Conservation (phyloP, 1,140 invertebrate genomes). For the Apis florea region DNA sequence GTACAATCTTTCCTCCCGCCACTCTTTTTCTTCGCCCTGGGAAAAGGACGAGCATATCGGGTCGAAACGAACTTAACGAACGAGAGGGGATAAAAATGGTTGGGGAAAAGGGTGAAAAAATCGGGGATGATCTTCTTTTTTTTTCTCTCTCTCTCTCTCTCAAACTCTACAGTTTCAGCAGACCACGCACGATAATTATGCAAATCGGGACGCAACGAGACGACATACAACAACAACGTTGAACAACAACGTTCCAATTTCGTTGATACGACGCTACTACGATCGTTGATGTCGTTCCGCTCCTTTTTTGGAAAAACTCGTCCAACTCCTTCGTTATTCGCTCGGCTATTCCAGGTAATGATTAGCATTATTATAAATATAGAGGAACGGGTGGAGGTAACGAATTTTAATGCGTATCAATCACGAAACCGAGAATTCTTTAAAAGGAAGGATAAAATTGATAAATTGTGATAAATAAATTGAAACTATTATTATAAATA, state of each 20-base stretch:
- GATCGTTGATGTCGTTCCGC: not conserved
- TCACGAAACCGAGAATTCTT: not conserved
- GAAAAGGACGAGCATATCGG: slow-evolving; percentile 20
- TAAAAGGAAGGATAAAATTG: no score
- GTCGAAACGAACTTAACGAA: not conserved
- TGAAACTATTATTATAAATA: no score
- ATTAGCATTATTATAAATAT: slow-evolving; percentile 8
- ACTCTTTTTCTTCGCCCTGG: not conserved
- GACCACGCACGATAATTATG: slow-evolving; percentile 38
- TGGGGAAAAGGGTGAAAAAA: not conserved
- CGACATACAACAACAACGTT: slow-evolving; percentile 15
- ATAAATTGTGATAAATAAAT: no score
- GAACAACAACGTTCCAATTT: slow-evolving; percentile 21
- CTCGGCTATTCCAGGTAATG: slow-evolving; percentile 10
- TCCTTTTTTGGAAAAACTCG: not conserved
- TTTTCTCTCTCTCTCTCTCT: no score
- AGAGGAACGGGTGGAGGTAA: not conserved
- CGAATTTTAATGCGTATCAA: not conserved
- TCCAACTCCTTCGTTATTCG: no score
- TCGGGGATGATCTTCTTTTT: not conserved
- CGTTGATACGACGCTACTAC: not conserved
- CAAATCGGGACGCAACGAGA: slow-evolving; percentile 17
- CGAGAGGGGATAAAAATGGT: not conserved
- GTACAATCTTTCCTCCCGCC: slow-evolving; percentile 9
- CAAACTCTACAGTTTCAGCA: slow-evolving; percentile 10